Base-by-base conservation (phyloP, 1,140 invertebrate genomes). In the Hormaphis cornu region DNA sequence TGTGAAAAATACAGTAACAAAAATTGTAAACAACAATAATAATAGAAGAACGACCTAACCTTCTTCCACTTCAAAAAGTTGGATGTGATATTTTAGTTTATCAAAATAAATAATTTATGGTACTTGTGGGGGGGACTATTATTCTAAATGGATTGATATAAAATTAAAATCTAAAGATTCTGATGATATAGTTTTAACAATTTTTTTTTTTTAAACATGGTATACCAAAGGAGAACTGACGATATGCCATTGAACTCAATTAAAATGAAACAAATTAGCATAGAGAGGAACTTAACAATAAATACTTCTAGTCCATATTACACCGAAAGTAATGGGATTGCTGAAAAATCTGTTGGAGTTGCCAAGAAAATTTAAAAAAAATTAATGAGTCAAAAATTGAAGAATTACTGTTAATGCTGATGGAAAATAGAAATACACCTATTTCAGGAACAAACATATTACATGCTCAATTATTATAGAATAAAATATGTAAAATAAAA, bases 381-480 rank as follows among this genome's bases (percentile, higher is more conserved):
- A 16, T 18, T 42, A 10, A 42, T 5, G 37, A 44, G n/a, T 28
- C 37, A 40, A 61, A 61, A 26, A n/a, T n/a, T n/a, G 10, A 28
- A 7, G 37, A 61, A 22, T n/a, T 61, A 40, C 10, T 42, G 7
- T 24, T 42, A 14, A 44, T 61, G 58, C 18, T 61, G 3, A 40
- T 61, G 26, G 33, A 61, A 54, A 24, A 54, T 12, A 26, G 52
- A 54, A 54, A 61, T 42, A 61, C 20, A 18, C 9, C 58, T 12
- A 46, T 61, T 42, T 42, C 37, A 22, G 20, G 37, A 42, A 61
- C 58, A 44, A 40, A 40, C 35, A 26, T 42, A 42, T 61, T 20
- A 26, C 58, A 35, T 42, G 20, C 58, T 61, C 37, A 61, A 30
- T 28, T 61, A 40, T 61, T 61, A 18, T 42, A 42, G 2, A 61